A percentile compares a stretch with the other conserved stretches of the same genome.
These are phyloP conservation scores for Drosophila auraria DNA, from an alignment of 1,140 invertebrate genomes.

Conservation along the genomic window DNA sequence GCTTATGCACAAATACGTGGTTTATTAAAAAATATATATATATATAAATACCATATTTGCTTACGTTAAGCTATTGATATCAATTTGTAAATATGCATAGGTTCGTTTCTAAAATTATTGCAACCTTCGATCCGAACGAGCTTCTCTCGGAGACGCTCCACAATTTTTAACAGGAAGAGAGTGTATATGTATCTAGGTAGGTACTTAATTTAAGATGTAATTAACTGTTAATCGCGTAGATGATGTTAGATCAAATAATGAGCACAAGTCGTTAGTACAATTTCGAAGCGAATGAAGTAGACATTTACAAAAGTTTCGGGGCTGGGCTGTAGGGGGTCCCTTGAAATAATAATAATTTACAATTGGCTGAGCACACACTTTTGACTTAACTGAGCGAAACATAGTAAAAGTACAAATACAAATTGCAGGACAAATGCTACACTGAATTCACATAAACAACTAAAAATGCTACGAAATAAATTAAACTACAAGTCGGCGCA, in stretches of 20 bases:
- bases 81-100: conserved; percentile 54
- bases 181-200: conserved; percentile 30
- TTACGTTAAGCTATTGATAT: conserved; percentile 63
- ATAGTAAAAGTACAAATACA: conserved; percentile 11
- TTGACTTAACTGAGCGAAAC: conserved; percentile 35
- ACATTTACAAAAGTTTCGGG: conserved; percentile 61
- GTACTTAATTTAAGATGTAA: conserved; percentile 50
- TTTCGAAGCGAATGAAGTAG: conserved; percentile 29
- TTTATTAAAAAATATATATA: conserved; percentile 56
- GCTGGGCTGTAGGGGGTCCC: conserved; percentile 37
- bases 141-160: conserved; percentile 42
- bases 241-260: conserved; percentile 28
- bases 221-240: conserved; percentile 24
- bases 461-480: conserved; percentile 43
- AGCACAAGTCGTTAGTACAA: conserved; percentile 32
- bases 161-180: conserved; percentile 62
- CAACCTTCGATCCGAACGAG: conserved; percentile 37
- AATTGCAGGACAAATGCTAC: conserved; percentile 31
- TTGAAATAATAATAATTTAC: conserved; percentile 41
- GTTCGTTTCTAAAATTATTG: conserved; percentile 59
- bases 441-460: conserved; percentile 35
- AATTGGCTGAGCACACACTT: conserved; percentile 58
- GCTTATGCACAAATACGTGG: conserved; percentile 50
- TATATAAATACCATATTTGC: conserved; percentile 62
- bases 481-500: conserved; percentile 34